A percentile compares a stretch with the other conserved stretches of the same genome.
phyloP scores from a whole-genome alignment of 2,888 invertebrate species.

The Eilema griseolum region DNA sequence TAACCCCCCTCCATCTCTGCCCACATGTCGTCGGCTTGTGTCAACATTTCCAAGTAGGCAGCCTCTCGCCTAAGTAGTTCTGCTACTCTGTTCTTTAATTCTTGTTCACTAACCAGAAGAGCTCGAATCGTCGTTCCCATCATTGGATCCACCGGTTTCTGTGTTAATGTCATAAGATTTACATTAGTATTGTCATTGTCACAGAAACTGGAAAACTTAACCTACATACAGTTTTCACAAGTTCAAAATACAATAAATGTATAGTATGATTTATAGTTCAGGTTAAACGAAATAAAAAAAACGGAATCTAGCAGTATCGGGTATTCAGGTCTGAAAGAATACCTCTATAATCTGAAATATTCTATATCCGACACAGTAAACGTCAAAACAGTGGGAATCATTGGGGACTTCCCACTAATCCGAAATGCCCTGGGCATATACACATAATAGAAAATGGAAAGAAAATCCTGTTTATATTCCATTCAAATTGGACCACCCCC shows the following conservation, averaged over 20 bases:
- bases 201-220: no score
- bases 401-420: no score
- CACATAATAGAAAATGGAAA: background rate
- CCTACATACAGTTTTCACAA: background rate
- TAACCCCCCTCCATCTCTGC: slow-evolving; percentile 89
- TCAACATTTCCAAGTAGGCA: slow-evolving; percentile 90
- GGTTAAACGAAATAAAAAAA: no score
- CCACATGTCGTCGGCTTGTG: slow-evolving; percentile 91
- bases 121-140: slow-evolving; percentile 67
- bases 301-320: no score
- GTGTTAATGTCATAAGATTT: slow-evolving; percentile 14
- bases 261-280: no score
- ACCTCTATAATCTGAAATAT: no score
- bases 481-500: no score
- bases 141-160: slow-evolving; percentile 68
- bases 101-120: slow-evolving; percentile 85
- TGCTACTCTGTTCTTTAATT: slow-evolving; percentile 87
- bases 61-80: slow-evolving; percentile 89
- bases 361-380: no score
- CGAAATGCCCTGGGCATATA: background rate
- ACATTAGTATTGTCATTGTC: background rate
- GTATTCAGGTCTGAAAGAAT: no score
- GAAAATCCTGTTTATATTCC: background rate
- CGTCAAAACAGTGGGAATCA: no score
- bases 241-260: no score